phyloP scores from a whole-genome alignment of 2,113 vertebrate species.

The Etheostoma spectabile region DNA sequence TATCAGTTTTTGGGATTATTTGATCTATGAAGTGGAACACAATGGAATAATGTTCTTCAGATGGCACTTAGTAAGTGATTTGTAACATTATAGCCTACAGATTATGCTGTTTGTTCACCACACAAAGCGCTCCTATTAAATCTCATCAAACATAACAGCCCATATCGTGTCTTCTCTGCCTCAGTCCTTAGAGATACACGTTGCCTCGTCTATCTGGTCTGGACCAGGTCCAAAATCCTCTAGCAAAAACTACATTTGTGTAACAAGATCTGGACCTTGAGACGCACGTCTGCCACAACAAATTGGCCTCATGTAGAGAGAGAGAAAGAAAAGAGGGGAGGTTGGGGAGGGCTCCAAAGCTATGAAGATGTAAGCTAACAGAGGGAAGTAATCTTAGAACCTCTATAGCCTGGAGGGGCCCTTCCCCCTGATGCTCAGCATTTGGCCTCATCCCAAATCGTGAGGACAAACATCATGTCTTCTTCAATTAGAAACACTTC shows the following conservation, averaged over 20 bases:
- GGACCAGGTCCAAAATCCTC: slow-evolving; percentile 78
- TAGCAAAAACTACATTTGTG: slow-evolving; percentile 81
- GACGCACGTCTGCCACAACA: slow-evolving; percentile 84
- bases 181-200: slow-evolving; percentile 69
- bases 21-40: slow-evolving; percentile 45
- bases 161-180: slow-evolving; percentile 75
- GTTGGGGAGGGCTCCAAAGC: slow-evolving; percentile 55
- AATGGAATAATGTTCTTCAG: slow-evolving; percentile 54
- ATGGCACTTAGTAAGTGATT: slow-evolving; percentile 65
- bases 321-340: slow-evolving; percentile 55
- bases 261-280: slow-evolving; percentile 84
- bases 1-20: slow-evolving; percentile 32
- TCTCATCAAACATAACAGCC: slow-evolving; percentile 79
- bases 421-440: slow-evolving; percentile 76
- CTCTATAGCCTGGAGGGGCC: slow-evolving; percentile 75
- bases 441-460: slow-evolving; percentile 80
- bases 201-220: slow-evolving; percentile 77
- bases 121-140: slow-evolving; percentile 70
- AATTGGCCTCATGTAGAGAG: slow-evolving; percentile 82
- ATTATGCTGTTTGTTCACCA: slow-evolving; percentile 73
- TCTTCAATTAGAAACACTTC: slow-evolving; percentile 78
- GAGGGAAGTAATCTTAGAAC: slow-evolving; percentile 81
- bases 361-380: slow-evolving; percentile 77
- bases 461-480: slow-evolving; percentile 83
- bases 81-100: slow-evolving; percentile 71